Base-by-base conservation (phyloP, 1,140 invertebrate species). In the Lamellibrachia luymesi region DNA sequence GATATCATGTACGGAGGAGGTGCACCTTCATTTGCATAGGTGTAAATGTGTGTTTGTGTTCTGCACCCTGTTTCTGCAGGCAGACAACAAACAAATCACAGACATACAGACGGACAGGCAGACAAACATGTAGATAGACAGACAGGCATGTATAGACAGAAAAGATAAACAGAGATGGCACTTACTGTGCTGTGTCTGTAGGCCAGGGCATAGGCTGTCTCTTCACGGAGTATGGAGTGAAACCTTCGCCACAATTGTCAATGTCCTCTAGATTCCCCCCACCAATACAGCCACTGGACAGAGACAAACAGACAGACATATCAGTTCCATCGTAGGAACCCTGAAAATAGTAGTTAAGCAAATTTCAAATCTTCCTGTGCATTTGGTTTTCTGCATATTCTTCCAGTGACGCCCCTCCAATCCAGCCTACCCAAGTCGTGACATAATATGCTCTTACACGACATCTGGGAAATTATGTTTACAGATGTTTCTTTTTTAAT, bases 151-250 rank as follows among this genome's bases (percentile, higher is more conserved):
- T 38, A 38, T 38, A 38, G 17, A 90, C 17, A 90, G 89, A 22
- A 90, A 17, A 90, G 17, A 90, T 90, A 50, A 4, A 91, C 51
- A 90, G 92, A 51, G 92, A 51, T 64, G 90, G n/a, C 17, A 95
- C 96, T 95, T 94, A 96, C 96, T 96, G 96, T 51, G 94, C 94
- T 90, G 95, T 96, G 91, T 96, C 96, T 89, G 94, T 94, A 80
- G 95, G 94, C 90, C 94, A 90, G 52, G 95, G 95, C 90, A 95
- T 94, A 56, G 92, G 90, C 22, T 94, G 94, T 92, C 95, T 93
- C 94, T 96, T 96, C 2, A 95, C 94, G 25, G 95, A 95, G 27
- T 94, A 94, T 8, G 96, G 95, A 13, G 94, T 50, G 91, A 96
- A 96, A 2, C 91, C 90, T 92, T 95, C 95, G 50, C 93, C 93